These are phyloP conservation scores for Limanda limanda DNA, from an alignment of 2,113 vertebrate genomes.

Conservation along the genomic window DNA sequence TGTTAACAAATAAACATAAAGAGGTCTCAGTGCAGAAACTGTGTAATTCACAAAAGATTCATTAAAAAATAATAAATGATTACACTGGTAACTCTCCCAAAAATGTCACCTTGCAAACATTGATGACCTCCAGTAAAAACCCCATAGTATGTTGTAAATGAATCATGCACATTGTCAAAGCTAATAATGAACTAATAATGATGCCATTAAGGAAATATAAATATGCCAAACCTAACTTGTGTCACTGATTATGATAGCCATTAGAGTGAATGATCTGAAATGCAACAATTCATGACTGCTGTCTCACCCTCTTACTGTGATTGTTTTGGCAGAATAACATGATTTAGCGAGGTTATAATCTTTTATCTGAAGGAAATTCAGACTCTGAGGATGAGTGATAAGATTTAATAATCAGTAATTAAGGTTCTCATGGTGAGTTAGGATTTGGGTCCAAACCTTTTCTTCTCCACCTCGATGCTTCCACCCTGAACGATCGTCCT, in stretches of 20 bases:
- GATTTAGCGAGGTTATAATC: not conserved
- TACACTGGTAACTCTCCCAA: not conserved
- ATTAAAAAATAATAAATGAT: not conserved
- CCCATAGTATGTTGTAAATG: not conserved
- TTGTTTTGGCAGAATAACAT: not conserved
- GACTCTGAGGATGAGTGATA: too few species aligned
- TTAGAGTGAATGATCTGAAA: not conserved
- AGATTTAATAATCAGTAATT: too few species aligned
- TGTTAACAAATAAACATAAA: conserved; percentile 37
- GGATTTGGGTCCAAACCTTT: conserved; percentile 51
- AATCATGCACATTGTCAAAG: not conserved
- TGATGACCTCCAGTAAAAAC: not conserved
- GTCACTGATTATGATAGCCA: not conserved
- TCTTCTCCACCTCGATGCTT: conserved; percentile 60
- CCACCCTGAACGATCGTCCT: conserved; percentile 67
- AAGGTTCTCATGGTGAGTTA: not conserved
- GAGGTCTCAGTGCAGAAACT: not conserved
- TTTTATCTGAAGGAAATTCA: not conserved
- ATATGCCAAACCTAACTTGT: too few species aligned
- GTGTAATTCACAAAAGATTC: not conserved
- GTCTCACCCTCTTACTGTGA: not conserved
- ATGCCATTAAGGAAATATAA: not conserved
- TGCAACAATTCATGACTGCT: not conserved
- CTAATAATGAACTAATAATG: conserved; percentile 32
- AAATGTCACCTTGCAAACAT: conserved; percentile 2